Evolutionary conservation across 1,140 invertebrate species (phyloP).

Genomic region (Ceratosolen solmsi): DNA sequence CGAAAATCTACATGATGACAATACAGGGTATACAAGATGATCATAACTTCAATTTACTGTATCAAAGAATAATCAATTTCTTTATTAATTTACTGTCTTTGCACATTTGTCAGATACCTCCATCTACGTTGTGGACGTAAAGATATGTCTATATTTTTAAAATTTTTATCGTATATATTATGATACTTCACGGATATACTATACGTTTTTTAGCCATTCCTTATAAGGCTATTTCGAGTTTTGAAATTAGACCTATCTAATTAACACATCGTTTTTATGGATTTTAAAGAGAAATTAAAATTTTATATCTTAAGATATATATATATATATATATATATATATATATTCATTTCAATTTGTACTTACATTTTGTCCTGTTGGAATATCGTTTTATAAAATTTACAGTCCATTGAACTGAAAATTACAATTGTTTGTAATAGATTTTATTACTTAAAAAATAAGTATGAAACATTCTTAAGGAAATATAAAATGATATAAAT

Average conservation of each 20-base stretch:
- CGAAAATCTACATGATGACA: conserved; percentile 66
- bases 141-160: conserved; percentile 46
- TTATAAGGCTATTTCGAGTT: conserved; percentile 67
- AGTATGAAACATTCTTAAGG: too few relatives aligned
- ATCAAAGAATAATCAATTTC: not conserved
- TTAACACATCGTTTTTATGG: conserved; percentile 12
- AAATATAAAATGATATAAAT: too few relatives aligned
- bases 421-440: too few relatives aligned
- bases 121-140: not conserved
- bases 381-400: not conserved
- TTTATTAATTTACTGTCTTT: not conserved
- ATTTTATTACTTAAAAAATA: too few relatives aligned
- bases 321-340: too few relatives aligned
- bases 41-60: not conserved
- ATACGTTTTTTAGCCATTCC: conserved; percentile 56
- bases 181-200: conserved; percentile 38
- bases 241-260: conserved; percentile 61
- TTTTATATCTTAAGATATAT: not conserved
- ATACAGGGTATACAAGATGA: conserved; percentile 62
- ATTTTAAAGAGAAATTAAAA: not conserved
- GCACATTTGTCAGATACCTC: not conserved
- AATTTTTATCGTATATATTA: conserved; percentile 46
- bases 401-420: not conserved
- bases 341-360: not conserved
- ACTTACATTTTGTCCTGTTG: not conserved